Base-by-base conservation (phyloP, 1,140 invertebrate species). In the Euura lappo region DNA sequence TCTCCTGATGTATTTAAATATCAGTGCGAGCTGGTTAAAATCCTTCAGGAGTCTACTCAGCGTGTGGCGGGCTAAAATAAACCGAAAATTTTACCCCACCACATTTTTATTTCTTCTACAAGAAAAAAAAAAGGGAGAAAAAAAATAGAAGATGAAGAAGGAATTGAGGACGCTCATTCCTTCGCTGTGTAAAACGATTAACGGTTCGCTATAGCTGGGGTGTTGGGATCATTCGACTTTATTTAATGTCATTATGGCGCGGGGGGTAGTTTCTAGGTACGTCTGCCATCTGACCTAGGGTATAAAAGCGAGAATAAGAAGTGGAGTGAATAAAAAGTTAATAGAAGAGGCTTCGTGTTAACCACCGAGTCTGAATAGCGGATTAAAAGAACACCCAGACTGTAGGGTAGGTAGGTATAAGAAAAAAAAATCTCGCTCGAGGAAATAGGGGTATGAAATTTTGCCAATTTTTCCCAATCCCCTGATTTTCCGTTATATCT, bases 1-100 rank as follows among this genome's bases (percentile, higher is more conserved):
- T 71, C 74, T 76, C 72, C 67, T 75, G 71, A 76, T 83, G 80
- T 83, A 82, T 81, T 83, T 78, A 81, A 83, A 81, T 81, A 81
- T 76, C 74, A 74, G 71, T 64, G 72, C 73, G 73, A 74, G 70
- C 76, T 11, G 11, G 11, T 68, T 28, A 43, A 11, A 8, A 68
- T 43, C 43, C 67, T 8, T 43, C 43, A 11, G 67, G 1, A 10
- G 67, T 43, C 10, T 42, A 28, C 51, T 42, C 43, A 47, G 45
- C 65, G n/a, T 73, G 70, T 74, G 71, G 73, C 67, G 73, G 74
- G 79, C 73, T 72, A 79, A 80, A 75, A 80, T 77, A 71, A 71
- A 28, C 28, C 28, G 28, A 28, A 28, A 28, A 28, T 28, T 28
- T 28, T 28, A 28, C 28, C 28, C 1, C 28, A 28, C 68, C 68